Conservation (phyloP, 2,888 invertebrate genomes). For the Anarsia innoxiella region DNA sequence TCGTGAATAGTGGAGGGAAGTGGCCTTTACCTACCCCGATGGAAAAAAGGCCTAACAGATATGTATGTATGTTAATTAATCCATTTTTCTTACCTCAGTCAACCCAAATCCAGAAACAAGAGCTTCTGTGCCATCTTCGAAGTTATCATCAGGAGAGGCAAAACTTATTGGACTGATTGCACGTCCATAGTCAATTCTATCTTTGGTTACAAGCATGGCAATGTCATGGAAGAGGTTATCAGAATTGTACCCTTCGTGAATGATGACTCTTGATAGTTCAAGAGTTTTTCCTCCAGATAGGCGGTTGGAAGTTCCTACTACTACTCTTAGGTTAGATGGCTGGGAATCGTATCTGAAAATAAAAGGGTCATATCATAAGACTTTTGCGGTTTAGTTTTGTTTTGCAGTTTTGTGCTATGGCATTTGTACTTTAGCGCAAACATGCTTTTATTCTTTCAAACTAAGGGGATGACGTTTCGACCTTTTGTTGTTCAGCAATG, state of each 20-base stretch:
- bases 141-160: constrained; percentile 28
- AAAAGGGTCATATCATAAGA: too few relatives aligned
- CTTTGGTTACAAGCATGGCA: constrained; percentile 40
- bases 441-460: too few relatives aligned
- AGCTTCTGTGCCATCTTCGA: constrained; percentile 46
- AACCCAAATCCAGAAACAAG: constrained; percentile 60
- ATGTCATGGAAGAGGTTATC: constrained; percentile 51
- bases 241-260: constrained; percentile 42
- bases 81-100: constrained; percentile 42
- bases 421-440: too few relatives aligned
- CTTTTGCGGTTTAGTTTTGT: too few relatives aligned
- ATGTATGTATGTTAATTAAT: too few relatives aligned
- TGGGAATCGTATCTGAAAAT: constrained; percentile 34
- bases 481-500: too few relatives aligned
- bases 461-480: too few relatives aligned
- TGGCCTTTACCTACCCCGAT: too few relatives aligned
- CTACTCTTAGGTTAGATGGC: constrained; percentile 35
- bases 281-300: constrained; percentile 45
- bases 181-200: constrained; percentile 36
- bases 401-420: too few relatives aligned
- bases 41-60: too few relatives aligned
- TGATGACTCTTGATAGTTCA: constrained; percentile 33
- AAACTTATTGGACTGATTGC: constrained; percentile 36
- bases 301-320: constrained; percentile 47
- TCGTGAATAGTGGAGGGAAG: too few relatives aligned